Percentiles rank a stretch among this genome's conserved stretches.
Evolutionary conservation across 2,888 invertebrate genomes (phyloP).

Genomic region (Aradus depressus): DNA sequence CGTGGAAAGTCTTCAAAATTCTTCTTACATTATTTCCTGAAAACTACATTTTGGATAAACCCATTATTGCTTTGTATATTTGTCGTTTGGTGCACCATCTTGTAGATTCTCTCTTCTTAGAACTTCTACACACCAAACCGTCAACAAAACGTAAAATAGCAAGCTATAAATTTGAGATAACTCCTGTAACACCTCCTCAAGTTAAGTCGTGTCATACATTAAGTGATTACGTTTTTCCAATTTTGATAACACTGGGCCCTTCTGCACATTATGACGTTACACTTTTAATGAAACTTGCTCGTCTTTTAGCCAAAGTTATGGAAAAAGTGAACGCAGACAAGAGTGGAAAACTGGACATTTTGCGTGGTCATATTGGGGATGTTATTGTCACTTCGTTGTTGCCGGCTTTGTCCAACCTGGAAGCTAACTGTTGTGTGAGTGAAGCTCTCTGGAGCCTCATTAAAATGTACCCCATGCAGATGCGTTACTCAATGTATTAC

Average conservation of each 20-base stretch:
- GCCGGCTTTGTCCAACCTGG: conserved; percentile 82
- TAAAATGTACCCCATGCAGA: conserved; percentile 75
- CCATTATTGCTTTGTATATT: conserved; percentile 65
- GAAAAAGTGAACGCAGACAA: conserved; percentile 33
- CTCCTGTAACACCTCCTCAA: conserved; percentile 18
- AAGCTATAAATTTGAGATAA: conserved; percentile 11
- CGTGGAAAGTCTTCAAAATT: conserved; percentile 76
- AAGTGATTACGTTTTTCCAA: conserved; percentile 66
- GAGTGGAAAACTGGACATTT: conserved; percentile 13
- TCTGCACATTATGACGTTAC: conserved; percentile 78
- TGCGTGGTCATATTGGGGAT: conserved; percentile 13
- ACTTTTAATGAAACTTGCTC: conserved; percentile 72
- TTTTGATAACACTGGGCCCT: conserved; percentile 75
- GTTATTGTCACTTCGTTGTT: conserved; percentile 45
- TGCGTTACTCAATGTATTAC: conserved; percentile 77
- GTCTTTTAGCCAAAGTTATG: conserved; percentile 43
- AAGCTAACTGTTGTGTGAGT: conserved; percentile 89
- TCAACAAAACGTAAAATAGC: conserved; percentile 34
- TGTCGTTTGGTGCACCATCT: conserved; percentile 70
- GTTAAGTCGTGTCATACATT: conserved; percentile 56
- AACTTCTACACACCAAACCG: conserved; percentile 48
- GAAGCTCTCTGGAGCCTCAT: conserved; percentile 91
- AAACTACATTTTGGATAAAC: conserved; percentile 62
- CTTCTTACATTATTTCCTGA: conserved; percentile 75
- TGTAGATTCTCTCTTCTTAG: conserved; percentile 62